A percentile compares a stretch with the other conserved stretches of the same genome.
These are phyloP conservation scores for Pinna nobilis DNA, from an alignment of 1,140 invertebrate genomes.

Conservation along the genomic window DNA sequence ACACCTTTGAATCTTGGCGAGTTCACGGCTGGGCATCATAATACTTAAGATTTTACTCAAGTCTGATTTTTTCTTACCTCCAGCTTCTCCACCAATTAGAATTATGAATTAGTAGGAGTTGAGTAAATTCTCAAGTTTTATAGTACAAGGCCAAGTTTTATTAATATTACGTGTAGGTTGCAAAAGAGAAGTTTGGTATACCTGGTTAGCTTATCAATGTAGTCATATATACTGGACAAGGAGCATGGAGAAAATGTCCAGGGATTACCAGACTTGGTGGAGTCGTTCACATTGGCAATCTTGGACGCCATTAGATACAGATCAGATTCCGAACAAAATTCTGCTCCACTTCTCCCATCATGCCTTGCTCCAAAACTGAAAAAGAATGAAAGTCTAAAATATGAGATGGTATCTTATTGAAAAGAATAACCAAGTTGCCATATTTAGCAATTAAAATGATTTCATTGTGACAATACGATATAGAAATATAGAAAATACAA, in stretches of 20 bases:
- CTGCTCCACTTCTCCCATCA: slow-evolving; percentile 15
- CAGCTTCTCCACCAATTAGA: not conserved
- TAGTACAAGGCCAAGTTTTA: not conserved
- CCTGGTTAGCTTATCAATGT: slow-evolving; percentile 17
- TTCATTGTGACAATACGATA: not conserved
- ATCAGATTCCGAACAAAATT: slow-evolving; percentile 14
- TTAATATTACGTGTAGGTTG: not conserved
- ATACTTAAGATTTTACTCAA: too few species aligned
- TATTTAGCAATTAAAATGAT: not conserved
- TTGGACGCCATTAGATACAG: slow-evolving; percentile 31
- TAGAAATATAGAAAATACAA: too few species aligned
- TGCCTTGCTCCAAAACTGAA: slow-evolving; percentile 29
- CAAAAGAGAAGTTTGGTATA: not conserved
- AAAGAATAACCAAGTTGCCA: too few species aligned
- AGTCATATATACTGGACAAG: slow-evolving; percentile 1
- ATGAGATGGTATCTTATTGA: too few species aligned
- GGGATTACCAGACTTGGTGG: slow-evolving; percentile 17
- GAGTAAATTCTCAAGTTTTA: too few species aligned
- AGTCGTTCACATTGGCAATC: slow-evolving; percentile 20
- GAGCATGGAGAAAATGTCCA: slow-evolving; percentile 32
- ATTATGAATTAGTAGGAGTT: too few species aligned
- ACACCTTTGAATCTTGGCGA: not conserved
- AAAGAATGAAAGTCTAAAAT: not conserved
- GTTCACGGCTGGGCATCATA: not conserved
- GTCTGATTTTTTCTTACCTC: not conserved